Conservation (phyloP, 2,888 invertebrate species). For the Drosophila suboccidentalis region DNA sequence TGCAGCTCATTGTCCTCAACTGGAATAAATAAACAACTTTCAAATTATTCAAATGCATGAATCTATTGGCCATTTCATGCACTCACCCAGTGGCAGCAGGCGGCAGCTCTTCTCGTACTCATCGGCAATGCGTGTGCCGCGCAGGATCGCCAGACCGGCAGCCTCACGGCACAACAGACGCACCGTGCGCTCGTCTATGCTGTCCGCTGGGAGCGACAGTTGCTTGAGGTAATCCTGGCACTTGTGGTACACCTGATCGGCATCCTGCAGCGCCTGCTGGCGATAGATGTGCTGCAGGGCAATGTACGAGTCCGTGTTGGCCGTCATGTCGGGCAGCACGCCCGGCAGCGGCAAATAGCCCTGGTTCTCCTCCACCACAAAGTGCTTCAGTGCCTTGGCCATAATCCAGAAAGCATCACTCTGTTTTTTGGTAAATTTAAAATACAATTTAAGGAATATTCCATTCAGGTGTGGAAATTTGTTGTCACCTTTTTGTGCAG, state of each 20-base stretch:
- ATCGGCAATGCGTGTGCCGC: slow-evolving; percentile 92
- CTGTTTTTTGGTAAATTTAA: slow-evolving; percentile 76
- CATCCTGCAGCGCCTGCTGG: slow-evolving; percentile 93
- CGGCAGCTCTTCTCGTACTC: slow-evolving; percentile 91
- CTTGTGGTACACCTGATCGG: slow-evolving; percentile 92
- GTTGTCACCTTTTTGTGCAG: slow-evolving; percentile 91
- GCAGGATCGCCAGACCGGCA: slow-evolving; percentile 91
- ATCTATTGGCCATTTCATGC: too few species aligned
- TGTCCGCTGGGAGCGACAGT: slow-evolving; percentile 90
- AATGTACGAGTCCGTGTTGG: slow-evolving; percentile 96
- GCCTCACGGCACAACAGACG: slow-evolving; percentile 96
- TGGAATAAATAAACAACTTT: slow-evolving; percentile 43
- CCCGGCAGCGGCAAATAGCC: slow-evolving; percentile 94
- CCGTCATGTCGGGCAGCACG: slow-evolving; percentile 97
- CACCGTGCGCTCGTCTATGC: slow-evolving; percentile 92
- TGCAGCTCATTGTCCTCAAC: slow-evolving; percentile 92
- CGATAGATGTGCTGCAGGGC: slow-evolving; percentile 95
- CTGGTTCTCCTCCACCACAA: slow-evolving; percentile 93
- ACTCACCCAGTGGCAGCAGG: slow-evolving; percentile 87
- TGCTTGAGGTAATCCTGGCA: slow-evolving; percentile 93
- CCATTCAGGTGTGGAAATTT: too few species aligned
- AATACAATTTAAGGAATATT: too few species aligned
- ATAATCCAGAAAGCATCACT: slow-evolving; percentile 97
- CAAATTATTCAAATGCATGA: not conserved
- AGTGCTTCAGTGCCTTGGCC: slow-evolving; percentile 94